Evolutionary conservation across 2,113 vertebrate species (phyloP).

Genomic region (Neolamprologus ventralis): DNA sequence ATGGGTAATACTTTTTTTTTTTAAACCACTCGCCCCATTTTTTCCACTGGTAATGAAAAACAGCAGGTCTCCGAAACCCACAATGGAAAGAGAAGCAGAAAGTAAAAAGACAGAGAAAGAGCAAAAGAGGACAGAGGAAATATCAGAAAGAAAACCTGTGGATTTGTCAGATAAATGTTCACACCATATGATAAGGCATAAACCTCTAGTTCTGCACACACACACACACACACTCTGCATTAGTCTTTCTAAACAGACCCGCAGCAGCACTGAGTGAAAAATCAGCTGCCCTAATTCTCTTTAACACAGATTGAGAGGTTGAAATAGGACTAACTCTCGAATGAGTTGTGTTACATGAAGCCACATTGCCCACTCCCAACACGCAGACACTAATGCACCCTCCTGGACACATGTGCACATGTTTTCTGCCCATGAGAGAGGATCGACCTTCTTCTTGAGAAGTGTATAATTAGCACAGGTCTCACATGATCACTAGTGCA

Average conservation of each 20-base stretch:
- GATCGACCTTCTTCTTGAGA: conserved; percentile 67
- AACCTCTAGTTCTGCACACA: background rate
- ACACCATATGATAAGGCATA: background rate
- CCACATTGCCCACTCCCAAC: background rate
- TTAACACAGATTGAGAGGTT: background rate
- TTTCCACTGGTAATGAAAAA: conserved; percentile 62
- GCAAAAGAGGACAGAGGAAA: background rate
- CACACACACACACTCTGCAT: background rate
- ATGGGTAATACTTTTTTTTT: conserved; percentile 26
- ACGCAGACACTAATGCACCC: background rate
- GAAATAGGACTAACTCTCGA: conserved; percentile 33
- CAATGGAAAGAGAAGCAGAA: conserved; percentile 28
- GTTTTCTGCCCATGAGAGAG: conserved; percentile 51
- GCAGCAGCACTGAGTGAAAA: background rate
- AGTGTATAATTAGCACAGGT: conserved; percentile 74
- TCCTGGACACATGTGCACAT: conserved; percentile 30
- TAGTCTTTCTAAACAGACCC: background rate
- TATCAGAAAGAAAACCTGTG: background rate
- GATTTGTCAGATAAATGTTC: background rate
- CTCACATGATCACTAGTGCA: conserved; percentile 74
- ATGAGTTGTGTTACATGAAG: conserved; percentile 9
- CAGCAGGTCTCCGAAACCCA: conserved; percentile 38
- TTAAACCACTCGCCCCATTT: conserved; percentile 32
- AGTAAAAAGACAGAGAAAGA: background rate
- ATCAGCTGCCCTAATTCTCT: conserved; percentile 17